Percentiles rank a stretch among this genome's conserved stretches.
Conservation (phyloP, 2,888 invertebrate species). For the Ennomos fuscantarius region DNA sequence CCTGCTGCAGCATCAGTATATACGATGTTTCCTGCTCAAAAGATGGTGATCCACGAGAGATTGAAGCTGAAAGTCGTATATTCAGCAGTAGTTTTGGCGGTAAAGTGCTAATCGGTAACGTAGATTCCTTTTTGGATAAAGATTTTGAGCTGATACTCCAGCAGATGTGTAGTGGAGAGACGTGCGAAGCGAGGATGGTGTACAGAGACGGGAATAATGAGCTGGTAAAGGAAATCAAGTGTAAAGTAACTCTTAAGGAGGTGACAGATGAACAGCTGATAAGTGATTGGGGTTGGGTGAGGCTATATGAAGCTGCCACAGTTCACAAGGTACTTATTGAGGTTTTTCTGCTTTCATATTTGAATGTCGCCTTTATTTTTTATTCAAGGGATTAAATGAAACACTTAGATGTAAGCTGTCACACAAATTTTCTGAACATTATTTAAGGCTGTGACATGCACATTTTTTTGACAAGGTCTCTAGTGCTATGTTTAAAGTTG, state of each 20-base stretch:
- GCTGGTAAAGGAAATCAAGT: slow-evolving; percentile 64
- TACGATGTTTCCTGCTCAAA: slow-evolving; percentile 62
- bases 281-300: slow-evolving; percentile 84
- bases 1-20: slow-evolving; percentile 69
- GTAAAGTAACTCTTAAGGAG: slow-evolving; percentile 70
- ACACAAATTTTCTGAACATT: too few species aligned
- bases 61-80: slow-evolving; percentile 64
- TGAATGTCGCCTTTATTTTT: too few species aligned
- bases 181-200: slow-evolving; percentile 65
- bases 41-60: slow-evolving; percentile 54
- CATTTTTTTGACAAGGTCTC: too few species aligned
- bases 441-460: too few species aligned
- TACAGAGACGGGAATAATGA: slow-evolving; percentile 61
- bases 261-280: slow-evolving; percentile 77
- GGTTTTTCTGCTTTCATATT: too few species aligned
- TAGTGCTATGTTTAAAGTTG: too few species aligned
- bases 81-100: slow-evolving; percentile 71
- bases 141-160: slow-evolving; percentile 82
- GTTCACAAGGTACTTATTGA: slow-evolving; percentile 72
- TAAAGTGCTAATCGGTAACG: slow-evolving; percentile 78
- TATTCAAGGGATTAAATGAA: too few species aligned
- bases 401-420: too few species aligned
- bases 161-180: slow-evolving; percentile 82
- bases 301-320: slow-evolving; percentile 77
- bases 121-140: slow-evolving; percentile 76